These are phyloP conservation scores for Drosophila crucigera DNA, from an alignment of 2,888 invertebrate genomes.

Conservation along the genomic window DNA sequence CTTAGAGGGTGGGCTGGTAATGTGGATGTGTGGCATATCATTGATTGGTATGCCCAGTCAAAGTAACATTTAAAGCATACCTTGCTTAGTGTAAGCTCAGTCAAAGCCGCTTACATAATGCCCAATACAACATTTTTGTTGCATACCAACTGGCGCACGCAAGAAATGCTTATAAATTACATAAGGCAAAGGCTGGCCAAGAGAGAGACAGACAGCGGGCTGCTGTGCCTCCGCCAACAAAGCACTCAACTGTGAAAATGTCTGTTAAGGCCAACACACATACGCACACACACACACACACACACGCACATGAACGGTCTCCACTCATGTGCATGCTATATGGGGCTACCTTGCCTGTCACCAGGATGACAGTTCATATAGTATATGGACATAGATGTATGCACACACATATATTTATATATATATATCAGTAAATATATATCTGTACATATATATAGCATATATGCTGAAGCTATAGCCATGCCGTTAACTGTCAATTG, in stretches of 20 bases:
- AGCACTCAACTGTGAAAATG: conserved; percentile 81
- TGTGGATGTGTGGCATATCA: not conserved
- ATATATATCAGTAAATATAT: not conserved
- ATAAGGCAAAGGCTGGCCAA: conserved; percentile 48
- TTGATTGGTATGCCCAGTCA: conserved; percentile 56
- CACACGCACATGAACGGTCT: conserved; percentile 29
- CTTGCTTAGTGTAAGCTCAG: conserved; percentile 34
- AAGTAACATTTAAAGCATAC: conserved; percentile 57
- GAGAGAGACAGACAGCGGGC: conserved; percentile 4
- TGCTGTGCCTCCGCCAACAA: conserved; percentile 61
- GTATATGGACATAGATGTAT: conserved; percentile 32
- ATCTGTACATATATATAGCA: conserved; percentile 13
- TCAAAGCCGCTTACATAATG: conserved; percentile 61
- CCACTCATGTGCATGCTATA: conserved; percentile 63
- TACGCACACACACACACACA: conserved; percentile 45
- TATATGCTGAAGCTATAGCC: conserved; percentile 25
- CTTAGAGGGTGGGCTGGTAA: not conserved
- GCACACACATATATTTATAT: conserved; percentile 23
- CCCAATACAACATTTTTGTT: conserved; percentile 68
- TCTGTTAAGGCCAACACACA: conserved; percentile 75
- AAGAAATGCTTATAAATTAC: conserved; percentile 78
- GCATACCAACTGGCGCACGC: conserved; percentile 67
- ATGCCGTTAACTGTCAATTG: conserved; percentile 77
- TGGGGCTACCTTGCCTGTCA: conserved; percentile 75
- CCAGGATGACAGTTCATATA: conserved; percentile 79